These are phyloP conservation scores for Agriopis aurantiaria DNA, from an alignment of 2,888 invertebrate genomes.

Conservation along the genomic window DNA sequence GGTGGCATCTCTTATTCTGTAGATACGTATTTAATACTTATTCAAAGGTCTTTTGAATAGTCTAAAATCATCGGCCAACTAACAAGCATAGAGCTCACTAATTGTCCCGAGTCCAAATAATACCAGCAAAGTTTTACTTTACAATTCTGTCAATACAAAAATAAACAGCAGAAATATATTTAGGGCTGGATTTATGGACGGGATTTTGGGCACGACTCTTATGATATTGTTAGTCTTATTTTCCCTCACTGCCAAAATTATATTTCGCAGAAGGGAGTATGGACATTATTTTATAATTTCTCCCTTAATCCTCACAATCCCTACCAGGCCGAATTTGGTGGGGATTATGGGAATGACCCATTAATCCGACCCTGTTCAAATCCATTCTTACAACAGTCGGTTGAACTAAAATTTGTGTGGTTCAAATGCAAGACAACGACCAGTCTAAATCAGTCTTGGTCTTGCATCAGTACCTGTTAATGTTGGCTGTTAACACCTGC, in stretches of 20 bases:
- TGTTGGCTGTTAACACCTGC: too few relatives aligned
- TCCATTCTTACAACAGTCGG: background rate
- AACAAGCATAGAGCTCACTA: background rate
- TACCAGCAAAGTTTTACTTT: background rate
- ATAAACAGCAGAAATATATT: background rate
- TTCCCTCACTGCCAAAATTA: too few relatives aligned
- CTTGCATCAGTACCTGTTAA: too few relatives aligned
- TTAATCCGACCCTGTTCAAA: background rate
- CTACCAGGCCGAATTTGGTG: background rate
- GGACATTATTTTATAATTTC: too few relatives aligned
- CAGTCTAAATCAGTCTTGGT: too few relatives aligned
- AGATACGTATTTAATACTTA: conserved; percentile 14
- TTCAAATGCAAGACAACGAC: background rate
- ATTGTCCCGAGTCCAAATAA: background rate
- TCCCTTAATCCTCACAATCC: background rate
- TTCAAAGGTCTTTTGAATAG: conserved; percentile 6
- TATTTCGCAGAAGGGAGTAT: too few relatives aligned
- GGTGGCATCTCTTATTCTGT: conserved; percentile 5
- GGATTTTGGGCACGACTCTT: too few relatives aligned
- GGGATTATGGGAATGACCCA: background rate
- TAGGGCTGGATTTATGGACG: too few relatives aligned
- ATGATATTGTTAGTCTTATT: background rate
- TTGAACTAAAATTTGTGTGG: background rate
- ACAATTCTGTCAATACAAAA: background rate
- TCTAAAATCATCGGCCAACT: background rate